Evolutionary conservation across 2,888 invertebrate species (phyloP).

Genomic region (Panopea generosa): DNA sequence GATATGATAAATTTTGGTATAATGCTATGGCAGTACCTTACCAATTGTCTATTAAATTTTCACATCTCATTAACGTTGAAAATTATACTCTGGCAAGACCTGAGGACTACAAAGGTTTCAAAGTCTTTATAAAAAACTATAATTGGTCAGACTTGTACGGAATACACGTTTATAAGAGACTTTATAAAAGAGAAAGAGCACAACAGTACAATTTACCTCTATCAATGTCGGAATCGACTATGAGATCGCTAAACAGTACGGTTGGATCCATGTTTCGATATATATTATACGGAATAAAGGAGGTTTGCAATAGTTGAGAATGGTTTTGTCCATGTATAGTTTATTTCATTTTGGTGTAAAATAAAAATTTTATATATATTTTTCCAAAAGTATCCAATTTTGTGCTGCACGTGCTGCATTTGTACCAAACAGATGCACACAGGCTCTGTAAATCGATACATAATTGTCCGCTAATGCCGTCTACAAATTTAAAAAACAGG

Average conservation of each 20-base stretch:
- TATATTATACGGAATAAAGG: not conserved
- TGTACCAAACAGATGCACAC: too few species aligned
- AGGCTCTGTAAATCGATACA: too few species aligned
- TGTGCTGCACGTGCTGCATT: too few species aligned
- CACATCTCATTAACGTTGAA: slow-evolving; percentile 9
- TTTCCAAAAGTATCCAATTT: too few species aligned
- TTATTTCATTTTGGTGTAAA: too few species aligned
- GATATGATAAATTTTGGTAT: slow-evolving; percentile 9
- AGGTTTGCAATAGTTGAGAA: too few species aligned
- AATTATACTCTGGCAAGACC: slow-evolving; percentile 21
- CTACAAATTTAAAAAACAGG: too few species aligned
- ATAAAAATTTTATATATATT: too few species aligned
- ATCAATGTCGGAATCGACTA: slow-evolving; percentile 1
- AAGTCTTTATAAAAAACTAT: slow-evolving; percentile 9
- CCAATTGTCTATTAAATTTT: not conserved
- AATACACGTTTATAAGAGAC: slow-evolving; percentile 22
- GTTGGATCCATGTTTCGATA: slow-evolving; percentile 35
- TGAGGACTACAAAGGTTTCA: not conserved
- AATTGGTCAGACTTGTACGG: slow-evolving; percentile 23
- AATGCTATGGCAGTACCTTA: slow-evolving; percentile 30
- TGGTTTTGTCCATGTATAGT: too few species aligned
- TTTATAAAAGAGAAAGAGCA: too few species aligned
- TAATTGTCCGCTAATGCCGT: too few species aligned
- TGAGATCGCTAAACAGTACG: slow-evolving; percentile 21
- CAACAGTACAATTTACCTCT: too few species aligned